Base-by-base conservation (phyloP, 2,113 vertebrate species). In the Dinomys branickii region DNA sequence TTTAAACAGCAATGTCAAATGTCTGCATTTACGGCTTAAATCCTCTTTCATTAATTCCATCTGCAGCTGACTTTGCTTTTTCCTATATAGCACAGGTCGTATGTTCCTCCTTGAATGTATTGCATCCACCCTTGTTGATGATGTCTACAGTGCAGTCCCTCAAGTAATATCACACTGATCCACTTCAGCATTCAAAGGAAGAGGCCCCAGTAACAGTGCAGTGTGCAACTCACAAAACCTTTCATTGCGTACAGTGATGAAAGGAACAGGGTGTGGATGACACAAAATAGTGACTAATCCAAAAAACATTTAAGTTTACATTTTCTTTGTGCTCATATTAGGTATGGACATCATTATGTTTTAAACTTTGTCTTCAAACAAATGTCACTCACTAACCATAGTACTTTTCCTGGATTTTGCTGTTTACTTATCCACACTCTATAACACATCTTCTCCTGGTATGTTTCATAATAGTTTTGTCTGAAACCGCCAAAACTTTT, bases 261-360 rank as follows among this genome's bases (percentile, higher is more conserved):
- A 83, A 94, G 56, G 94, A 84, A 56, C 9, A 83, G 84, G 80
- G 44, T 92, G 85, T 93, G 38, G 50, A 87, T 77, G 87, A 95
- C 85, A 94, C 58, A 96, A 95, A 92, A 78, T 83, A 8, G 59
- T 97, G 96, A 96, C 88, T 96, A 97, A 97, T 88, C 41, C 50
- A 75, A 81, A 91, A 97, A 77, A 84, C 58, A 96, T 92, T 87
- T 94, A 90, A 75, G 82, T 71, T 94, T 89, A 85, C 85, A 71
- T 69, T 94, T 58, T 35, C 56, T 90, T 95, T 95, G 93, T 85
- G 87, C 69, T 88, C 93, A 91, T 69, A 85, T 91, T 92, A 96
- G 96, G 93, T 81, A 52, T 54, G 63, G 92, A 93, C 80, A 93
- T 90, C 82, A 88, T 94, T 96, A 90, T 90, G 63, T 95, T 95